phyloP scores from a whole-genome alignment of 2,888 invertebrate species.

The Chymomyza fuscimana region DNA sequence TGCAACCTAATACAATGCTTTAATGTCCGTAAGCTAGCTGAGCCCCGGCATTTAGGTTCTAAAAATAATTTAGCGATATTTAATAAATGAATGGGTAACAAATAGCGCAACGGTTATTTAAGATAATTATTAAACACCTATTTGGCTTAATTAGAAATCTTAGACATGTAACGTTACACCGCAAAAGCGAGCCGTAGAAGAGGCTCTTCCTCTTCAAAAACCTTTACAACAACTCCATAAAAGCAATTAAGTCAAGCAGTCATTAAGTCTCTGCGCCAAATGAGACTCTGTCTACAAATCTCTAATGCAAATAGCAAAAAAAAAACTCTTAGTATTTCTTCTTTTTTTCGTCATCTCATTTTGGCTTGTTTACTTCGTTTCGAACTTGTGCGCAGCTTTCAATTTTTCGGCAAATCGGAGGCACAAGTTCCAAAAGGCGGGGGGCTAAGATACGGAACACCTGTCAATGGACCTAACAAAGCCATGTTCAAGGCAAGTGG shows the following conservation, averaged over 20 bases:
- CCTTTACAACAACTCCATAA: slow-evolving; percentile 56
- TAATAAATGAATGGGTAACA: background rate
- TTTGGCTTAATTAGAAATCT: background rate
- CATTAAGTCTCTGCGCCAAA: slow-evolving; percentile 20
- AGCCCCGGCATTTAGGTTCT: background rate
- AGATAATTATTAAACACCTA: background rate
- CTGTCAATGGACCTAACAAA: background rate
- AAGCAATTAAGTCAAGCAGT: slow-evolving; percentile 67
- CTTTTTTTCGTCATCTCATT: background rate
- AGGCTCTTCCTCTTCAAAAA: slow-evolving; percentile 34
- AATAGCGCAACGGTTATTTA: background rate
- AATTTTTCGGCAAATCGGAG: background rate
- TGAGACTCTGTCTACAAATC: slow-evolving; percentile 20
- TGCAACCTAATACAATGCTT: background rate
- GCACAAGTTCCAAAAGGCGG: background rate
- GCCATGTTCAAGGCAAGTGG: slow-evolving; percentile 2
- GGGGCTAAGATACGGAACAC: background rate
- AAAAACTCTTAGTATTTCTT: background rate
- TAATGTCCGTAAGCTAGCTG: background rate
- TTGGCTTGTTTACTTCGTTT: background rate
- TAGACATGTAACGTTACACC: background rate
- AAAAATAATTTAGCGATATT: background rate
- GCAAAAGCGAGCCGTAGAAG: background rate
- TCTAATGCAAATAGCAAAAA: slow-evolving; percentile 15
- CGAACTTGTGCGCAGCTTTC: background rate